A percentile compares a stretch with the other conserved stretches of the same genome.
Conservation (phyloP, 2,113 vertebrate genomes). For the Caranx ignobilis region DNA sequence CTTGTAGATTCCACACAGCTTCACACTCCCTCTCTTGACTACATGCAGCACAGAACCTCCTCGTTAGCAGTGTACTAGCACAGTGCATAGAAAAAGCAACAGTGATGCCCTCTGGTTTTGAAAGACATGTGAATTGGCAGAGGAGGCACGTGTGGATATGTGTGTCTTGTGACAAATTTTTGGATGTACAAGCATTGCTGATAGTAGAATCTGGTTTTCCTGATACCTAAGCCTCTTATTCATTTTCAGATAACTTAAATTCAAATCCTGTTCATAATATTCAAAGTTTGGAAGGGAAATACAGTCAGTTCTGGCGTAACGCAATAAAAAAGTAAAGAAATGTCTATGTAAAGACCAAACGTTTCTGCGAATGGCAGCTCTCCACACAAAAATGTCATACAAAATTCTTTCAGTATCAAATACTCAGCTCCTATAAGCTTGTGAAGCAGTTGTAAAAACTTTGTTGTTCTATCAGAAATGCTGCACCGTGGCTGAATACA, state of each 20-base stretch:
- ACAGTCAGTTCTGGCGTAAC: not conserved
- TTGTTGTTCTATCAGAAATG: not conserved
- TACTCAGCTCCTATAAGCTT: not conserved
- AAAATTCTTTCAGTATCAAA: not conserved
- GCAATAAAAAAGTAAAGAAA: not conserved
- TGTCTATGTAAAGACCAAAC: not conserved
- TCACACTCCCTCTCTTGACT: slow-evolving; percentile 42
- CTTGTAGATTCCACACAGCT: slow-evolving; percentile 58
- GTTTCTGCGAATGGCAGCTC: not conserved
- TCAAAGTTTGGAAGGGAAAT: not conserved
- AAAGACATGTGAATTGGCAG: not conserved
- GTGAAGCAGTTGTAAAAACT: not conserved
- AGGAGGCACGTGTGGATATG: not conserved
- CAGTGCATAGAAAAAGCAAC: slow-evolving; percentile 39
- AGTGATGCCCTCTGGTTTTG: slow-evolving; percentile 9
- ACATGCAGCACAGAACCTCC: slow-evolving; percentile 42
- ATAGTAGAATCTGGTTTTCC: not conserved
- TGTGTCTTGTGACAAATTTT: slow-evolving; percentile 22
- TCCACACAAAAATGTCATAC: not conserved
- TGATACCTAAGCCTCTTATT: not conserved
- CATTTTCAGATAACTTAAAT: not conserved
- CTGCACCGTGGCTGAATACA: not conserved
- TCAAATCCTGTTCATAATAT: not conserved
- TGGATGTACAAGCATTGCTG: slow-evolving; percentile 3
- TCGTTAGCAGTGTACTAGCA: slow-evolving; percentile 35